Evolutionary conservation across 37 sponge, comb jelly and placozoan species (phyloP).

Genomic region (Bolinopsis microptera): DNA sequence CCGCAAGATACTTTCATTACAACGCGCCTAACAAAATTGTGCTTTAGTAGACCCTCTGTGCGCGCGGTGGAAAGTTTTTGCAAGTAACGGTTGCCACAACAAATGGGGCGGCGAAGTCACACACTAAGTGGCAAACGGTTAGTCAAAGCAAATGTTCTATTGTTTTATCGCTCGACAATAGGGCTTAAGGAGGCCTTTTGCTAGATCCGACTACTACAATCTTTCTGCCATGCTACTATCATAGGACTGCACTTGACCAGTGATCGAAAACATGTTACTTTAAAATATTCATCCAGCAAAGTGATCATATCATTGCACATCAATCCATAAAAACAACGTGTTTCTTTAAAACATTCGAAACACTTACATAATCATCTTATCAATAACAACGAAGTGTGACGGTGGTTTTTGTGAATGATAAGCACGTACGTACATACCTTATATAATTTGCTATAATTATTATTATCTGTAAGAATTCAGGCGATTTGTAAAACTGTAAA

Average conservation of each 20-base stretch:
- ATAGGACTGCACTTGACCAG: too few relatives aligned
- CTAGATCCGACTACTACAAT: neutral
- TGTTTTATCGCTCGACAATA: neutral
- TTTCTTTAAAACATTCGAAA: too few relatives aligned
- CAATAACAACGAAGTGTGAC: too few relatives aligned
- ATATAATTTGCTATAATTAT: too few relatives aligned
- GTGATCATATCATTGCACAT: neutral
- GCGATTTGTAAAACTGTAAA: too few relatives aligned
- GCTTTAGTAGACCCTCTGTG: constrained; percentile 45
- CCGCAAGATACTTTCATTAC: neutral
- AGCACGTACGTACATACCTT: too few relatives aligned
- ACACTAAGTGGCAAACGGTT: neutral
- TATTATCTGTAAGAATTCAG: too few relatives aligned
- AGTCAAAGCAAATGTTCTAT: neutral
- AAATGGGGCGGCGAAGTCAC: constrained; percentile 20
- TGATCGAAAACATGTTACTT: neutral
- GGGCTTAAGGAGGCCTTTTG: neutral
- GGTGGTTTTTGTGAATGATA: too few relatives aligned
- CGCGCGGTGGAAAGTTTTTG: constrained; percentile 42
- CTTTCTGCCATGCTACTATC: neutral
- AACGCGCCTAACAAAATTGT: neutral
- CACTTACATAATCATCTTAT: too few relatives aligned
- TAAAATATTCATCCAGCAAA: neutral
- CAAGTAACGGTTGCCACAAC: constrained; percentile 66
- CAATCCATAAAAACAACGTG: neutral